Conservation (phyloP, 2,113 vertebrate species). For the Amphiprion ocellaris region DNA sequence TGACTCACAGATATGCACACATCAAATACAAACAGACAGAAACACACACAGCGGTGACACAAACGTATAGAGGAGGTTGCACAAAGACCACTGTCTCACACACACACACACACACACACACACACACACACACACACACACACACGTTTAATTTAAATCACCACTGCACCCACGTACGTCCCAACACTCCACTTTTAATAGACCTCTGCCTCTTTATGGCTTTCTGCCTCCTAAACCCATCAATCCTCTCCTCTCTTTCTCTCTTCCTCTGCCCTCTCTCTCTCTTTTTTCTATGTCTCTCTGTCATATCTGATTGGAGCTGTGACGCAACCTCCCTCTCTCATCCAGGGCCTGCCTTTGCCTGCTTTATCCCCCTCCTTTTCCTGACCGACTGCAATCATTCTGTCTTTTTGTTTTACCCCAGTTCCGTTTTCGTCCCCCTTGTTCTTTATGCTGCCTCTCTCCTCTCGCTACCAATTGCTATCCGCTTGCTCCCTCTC, state of each 20-base stretch:
- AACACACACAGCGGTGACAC: constrained; percentile 10
- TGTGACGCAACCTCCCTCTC: constrained; percentile 56
- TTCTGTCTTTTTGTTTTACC: constrained; percentile 46
- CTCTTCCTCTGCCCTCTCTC: neutral
- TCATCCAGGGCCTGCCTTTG: constrained; percentile 51
- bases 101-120: constrained; percentile 9
- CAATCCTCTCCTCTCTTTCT: constrained; percentile 53
- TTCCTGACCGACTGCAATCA: constrained; percentile 47
- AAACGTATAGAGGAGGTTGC: neutral
- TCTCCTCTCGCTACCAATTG: constrained; percentile 17
- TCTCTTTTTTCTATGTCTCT: constrained; percentile 14
- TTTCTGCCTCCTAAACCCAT: constrained; percentile 71
- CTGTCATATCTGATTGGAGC: constrained; percentile 63
- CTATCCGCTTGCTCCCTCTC: constrained; percentile 18
- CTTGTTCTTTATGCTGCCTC: constrained; percentile 5
- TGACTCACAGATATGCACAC: constrained; percentile 44
- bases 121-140: constrained; percentile 17
- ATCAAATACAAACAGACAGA: constrained; percentile 30
- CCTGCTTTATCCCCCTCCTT: constrained; percentile 38
- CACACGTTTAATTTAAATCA: constrained; percentile 71
- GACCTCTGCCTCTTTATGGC: constrained; percentile 78
- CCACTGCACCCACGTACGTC: constrained; percentile 50
- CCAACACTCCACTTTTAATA: constrained; percentile 77
- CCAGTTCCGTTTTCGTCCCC: constrained; percentile 1
- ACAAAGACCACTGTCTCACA: constrained; percentile 14